Percentiles rank a stretch among this genome's conserved stretches.
phyloP scores from a whole-genome alignment of 2,797 vertebrate species.

The Aphelocoma californica region DNA sequence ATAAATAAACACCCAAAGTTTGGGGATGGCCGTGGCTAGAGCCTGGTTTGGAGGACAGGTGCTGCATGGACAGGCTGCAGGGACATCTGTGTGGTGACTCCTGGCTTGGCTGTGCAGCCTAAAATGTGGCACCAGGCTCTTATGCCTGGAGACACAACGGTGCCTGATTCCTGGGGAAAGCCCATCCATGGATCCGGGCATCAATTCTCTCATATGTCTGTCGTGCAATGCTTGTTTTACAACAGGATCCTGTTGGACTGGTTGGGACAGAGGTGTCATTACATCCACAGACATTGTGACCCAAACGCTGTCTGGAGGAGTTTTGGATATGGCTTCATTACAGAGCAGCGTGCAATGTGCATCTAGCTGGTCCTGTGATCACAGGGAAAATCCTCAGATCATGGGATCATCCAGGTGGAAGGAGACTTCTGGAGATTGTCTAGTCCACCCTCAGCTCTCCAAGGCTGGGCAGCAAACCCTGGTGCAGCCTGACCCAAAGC shows the following conservation, averaged over 20 bases:
- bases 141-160: accelerated
- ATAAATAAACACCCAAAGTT: neutral
- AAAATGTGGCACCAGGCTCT: neutral
- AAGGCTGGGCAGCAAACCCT: neutral
- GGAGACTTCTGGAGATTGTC: neutral
- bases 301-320: neutral
- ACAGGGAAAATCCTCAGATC: neutral
- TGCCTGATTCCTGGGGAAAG: neutral
- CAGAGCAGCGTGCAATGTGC: neutral
- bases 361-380: neutral
- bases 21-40: neutral
- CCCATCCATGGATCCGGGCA: neutral
- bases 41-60: neutral
- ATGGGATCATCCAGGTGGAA: neutral
- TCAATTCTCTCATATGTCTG: neutral
- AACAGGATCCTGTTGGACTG: neutral
- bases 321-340: neutral
- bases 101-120: neutral
- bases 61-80: neutral
- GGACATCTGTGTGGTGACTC: neutral
- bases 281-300: neutral
- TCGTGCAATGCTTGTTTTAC: neutral
- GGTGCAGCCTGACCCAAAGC: neutral
- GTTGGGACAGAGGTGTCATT: neutral
- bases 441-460: neutral